Percentiles rank a stretch among this genome's conserved stretches.
These are phyloP conservation scores for Penelope pileata DNA, from an alignment of 2,113 vertebrate species.

Conservation along the genomic window DNA sequence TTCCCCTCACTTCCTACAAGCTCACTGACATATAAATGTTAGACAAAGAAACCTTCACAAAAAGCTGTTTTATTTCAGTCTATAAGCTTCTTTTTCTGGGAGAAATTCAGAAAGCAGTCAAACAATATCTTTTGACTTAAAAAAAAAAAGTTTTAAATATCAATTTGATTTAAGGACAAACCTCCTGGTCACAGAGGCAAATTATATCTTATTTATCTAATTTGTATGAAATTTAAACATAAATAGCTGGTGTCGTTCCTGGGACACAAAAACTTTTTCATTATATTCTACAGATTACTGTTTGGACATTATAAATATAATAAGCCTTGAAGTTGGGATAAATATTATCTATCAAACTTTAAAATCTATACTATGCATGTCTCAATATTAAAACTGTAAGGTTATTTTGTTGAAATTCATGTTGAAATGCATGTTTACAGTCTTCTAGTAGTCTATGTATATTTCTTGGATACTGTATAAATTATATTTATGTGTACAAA, in stretches of 20 bases:
- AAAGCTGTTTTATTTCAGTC: neutral
- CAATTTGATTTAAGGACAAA: neutral
- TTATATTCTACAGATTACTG: neutral
- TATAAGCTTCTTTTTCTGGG: neutral
- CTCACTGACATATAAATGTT: neutral
- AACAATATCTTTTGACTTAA: neutral
- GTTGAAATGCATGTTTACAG: neutral
- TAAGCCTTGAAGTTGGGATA: neutral
- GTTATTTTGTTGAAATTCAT: neutral
- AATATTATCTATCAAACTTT: neutral
- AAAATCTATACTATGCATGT: neutral
- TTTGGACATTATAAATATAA: neutral
- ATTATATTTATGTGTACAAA: neutral
- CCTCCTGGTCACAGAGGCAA: neutral
- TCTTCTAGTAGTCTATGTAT: neutral
- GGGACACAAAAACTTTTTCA: neutral
- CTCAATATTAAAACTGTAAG: neutral
- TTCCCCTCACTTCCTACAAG: neutral
- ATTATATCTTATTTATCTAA: neutral
- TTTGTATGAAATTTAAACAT: neutral
- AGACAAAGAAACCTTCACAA: neutral
- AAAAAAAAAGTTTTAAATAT: neutral
- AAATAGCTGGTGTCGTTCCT: rapidly evolving
- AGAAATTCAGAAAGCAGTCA: neutral
- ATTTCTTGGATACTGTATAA: neutral